phyloP scores from a whole-genome alignment of 2,797 vertebrate species.

The Leontopithecus rosalia region DNA sequence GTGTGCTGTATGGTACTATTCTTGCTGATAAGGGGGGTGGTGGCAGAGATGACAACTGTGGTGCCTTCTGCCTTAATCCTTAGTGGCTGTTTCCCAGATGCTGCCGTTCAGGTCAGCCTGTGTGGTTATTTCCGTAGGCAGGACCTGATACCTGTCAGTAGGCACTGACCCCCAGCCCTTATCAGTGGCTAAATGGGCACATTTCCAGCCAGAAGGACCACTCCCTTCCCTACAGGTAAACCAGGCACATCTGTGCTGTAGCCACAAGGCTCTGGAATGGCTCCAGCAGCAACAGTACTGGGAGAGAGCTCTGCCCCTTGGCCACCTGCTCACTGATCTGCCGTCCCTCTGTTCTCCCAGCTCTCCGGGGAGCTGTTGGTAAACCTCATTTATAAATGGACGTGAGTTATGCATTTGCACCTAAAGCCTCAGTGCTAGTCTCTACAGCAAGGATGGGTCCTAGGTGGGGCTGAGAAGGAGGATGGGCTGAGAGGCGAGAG shows the following conservation, averaged over 20 bases:
- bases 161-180: accelerated
- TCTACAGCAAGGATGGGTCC: accelerated
- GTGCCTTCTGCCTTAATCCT: neutral
- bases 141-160: neutral
- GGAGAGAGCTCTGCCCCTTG: too few species aligned
- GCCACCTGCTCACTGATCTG: neutral
- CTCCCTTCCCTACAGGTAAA: neutral
- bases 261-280: neutral
- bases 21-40: neutral
- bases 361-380: too few species aligned
- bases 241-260: neutral
- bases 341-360: accelerated
- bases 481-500: too few species aligned
- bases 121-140: neutral
- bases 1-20: accelerated
- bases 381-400: accelerated
- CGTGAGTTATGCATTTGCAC: accelerated
- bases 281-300: neutral
- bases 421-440: neutral
- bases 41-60: neutral
- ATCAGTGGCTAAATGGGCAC: neutral
- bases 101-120: neutral
- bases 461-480: neutral
- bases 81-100: neutral
- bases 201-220: neutral